Evolutionary conservation across 2,113 vertebrate species (phyloP), one percentile per base, ranked within the genome.

Genomic region (Mirounga angustirostris): DNA sequence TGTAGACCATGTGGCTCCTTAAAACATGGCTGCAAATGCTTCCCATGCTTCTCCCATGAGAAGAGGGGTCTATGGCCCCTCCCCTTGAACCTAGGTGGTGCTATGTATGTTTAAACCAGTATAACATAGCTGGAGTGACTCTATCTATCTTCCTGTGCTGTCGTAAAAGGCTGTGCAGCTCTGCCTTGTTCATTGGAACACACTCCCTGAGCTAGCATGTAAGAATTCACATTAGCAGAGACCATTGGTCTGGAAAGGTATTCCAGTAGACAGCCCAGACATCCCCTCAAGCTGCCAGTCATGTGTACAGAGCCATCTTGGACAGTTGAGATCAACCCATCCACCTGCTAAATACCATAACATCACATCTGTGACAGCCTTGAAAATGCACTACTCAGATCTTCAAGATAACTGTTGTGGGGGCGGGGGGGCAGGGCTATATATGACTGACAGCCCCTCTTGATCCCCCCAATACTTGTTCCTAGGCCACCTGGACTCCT

Each of bases 401-500:
- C 12, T 36, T 94, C 50, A 78, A 56, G 24, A 5, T 14, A 14
- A 56, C 5, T 78, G 50, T 26, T 56, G 11, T 0, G 40, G 3
- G 28, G 15, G 18, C 3, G 2, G 0, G 2, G 2, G 40, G 2
- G 21, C 28, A 2, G 7, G 1, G 0, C 0, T 59, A 19, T 7
- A n/a, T 4, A 21, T 71, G 33, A 69, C 3, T 28, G 40, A 76
- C 1, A 26, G 3, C 22, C 0, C 13, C 5, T 56, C 10, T 26
- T 50, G 28, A 83, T 15, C 11, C 7, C 30, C 36, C 0, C 26
- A 54, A 1, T 21, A 22, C n/a, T 24, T 22, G 5, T 36, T 11
- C 40, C 50, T 61, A 54, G 15, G 9, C 14, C 40, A 43, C 21
- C 33, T 11, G 10, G n/a, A 58, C 9, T 11, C 13, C 26, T 95